These are phyloP conservation scores for Chrysochloris asiatica DNA, from an alignment of 2,113 vertebrate species.

Conservation along the genomic window DNA sequence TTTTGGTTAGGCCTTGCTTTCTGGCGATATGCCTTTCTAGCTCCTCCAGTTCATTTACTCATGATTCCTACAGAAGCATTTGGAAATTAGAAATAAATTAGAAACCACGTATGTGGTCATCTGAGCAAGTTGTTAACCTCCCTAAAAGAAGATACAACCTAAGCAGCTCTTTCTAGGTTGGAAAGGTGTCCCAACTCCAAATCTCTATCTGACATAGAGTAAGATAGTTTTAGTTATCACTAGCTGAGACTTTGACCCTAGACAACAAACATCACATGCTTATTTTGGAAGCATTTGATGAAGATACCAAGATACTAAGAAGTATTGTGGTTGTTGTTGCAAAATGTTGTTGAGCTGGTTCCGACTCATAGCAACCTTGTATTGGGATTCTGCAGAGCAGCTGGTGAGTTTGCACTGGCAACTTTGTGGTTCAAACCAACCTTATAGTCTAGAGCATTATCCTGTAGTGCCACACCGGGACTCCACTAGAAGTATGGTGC, in stretches of 20 bases:
- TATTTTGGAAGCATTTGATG: conserved; percentile 41
- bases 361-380: no score
- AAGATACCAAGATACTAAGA: background rate
- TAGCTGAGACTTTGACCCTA: background rate
- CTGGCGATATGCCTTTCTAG: background rate
- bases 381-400: no score
- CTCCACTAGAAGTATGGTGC: no score
- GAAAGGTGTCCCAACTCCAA: background rate
- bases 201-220: background rate
- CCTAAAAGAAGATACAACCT: background rate
- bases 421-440: no score
- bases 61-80: background rate
- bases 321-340: no score
- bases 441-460: no score
- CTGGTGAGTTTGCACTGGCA: no score
- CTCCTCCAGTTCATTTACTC: background rate
- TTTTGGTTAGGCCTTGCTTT: conserved; percentile 17
- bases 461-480: no score
- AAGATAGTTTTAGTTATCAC: background rate
- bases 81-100: conserved; percentile 41
- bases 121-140: background rate
- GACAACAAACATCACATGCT: background rate
- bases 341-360: no score
- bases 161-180: background rate
- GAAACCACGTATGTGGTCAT: background rate